Base-by-base conservation (phyloP, 1,140 invertebrate species). In the Battus philenor region DNA sequence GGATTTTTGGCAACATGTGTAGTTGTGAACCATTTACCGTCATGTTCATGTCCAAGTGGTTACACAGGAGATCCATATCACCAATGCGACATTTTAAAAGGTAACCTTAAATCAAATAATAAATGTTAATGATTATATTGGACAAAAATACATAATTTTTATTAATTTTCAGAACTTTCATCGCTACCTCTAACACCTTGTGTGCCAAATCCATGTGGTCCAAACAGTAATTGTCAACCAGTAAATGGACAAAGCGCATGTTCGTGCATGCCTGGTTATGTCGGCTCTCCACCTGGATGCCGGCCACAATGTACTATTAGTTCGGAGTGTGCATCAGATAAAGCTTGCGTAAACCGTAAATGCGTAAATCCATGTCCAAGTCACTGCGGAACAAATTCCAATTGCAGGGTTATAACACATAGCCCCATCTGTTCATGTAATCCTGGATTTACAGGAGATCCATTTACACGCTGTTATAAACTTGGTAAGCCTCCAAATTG, bases 391-490 rank as follows among this genome's bases (percentile, higher is more conserved):
- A 60, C 90, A 16, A 93, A 94, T 64, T 89, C 93, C 7, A 86
- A 92, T 33, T 96, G 94, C 62, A 89, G 88, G 60, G 93, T 94
- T 2, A 88, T 90, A 26, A 93, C 93, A 65, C 92, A 94, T 62
- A 89, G 88, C 59, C 90, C 92, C 26, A 79, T 88, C 18, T 90
- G 89, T 60, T 84, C 86, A 36, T 90, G 89, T 57, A 61, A 62
- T 13, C 29, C 59, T 12, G 84, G 84, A 41, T 87, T 77, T 50
- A 86, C 78, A 27, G 89, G 89, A 12, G 88, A 90, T 79, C 87
- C 88, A n/a, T 90, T 90, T 44, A 85, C 86, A 12, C 78, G 87
- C 63, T 90, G 89, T 56, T 73, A 80, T 47, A 55, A 58, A 44
- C 69, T 76, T 80, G 74, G 88, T 89, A 86, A 88, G 87, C 75